These are phyloP conservation scores for Salvator merianae DNA, from an alignment of 2,113 vertebrate genomes.

Conservation along the genomic window DNA sequence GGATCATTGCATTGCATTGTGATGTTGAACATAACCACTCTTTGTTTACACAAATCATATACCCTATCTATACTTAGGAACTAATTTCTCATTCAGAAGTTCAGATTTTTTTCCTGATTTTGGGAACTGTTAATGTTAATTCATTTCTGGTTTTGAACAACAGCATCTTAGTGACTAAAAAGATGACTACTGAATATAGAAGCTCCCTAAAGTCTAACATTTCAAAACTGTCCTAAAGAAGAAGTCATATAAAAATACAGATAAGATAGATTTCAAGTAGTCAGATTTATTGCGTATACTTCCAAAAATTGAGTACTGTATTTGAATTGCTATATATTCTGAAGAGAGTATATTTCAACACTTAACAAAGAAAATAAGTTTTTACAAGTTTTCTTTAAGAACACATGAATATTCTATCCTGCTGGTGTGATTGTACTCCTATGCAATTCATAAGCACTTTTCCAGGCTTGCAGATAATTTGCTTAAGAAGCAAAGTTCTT, in stretches of 20 bases:
- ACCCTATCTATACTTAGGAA: too few species aligned
- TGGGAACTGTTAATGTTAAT: neutral
- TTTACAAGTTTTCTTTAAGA: conserved; percentile 50
- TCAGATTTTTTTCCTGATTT: neutral
- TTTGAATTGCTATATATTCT: neutral
- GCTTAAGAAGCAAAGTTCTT: conserved; percentile 57
- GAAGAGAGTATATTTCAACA: neutral
- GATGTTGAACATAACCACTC: too few species aligned
- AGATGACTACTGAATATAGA: neutral
- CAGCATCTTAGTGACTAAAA: neutral
- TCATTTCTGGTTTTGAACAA: neutral
- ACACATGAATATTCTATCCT: conserved; percentile 42
- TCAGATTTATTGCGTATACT: neutral
- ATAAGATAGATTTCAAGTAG: neutral
- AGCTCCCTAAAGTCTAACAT: neutral
- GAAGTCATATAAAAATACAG: neutral
- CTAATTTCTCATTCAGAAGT: neutral
- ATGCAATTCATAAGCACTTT: conserved; percentile 31
- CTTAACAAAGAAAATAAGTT: conserved; percentile 31
- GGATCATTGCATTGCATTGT: too few species aligned
- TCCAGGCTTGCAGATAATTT: conserved; percentile 54
- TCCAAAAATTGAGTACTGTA: neutral
- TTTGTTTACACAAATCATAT: too few species aligned
- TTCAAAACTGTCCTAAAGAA: neutral
- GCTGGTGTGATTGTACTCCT: conserved; percentile 29